phyloP scores from a whole-genome alignment of 2,888 invertebrate species.

The Barypeithes pellucidus region DNA sequence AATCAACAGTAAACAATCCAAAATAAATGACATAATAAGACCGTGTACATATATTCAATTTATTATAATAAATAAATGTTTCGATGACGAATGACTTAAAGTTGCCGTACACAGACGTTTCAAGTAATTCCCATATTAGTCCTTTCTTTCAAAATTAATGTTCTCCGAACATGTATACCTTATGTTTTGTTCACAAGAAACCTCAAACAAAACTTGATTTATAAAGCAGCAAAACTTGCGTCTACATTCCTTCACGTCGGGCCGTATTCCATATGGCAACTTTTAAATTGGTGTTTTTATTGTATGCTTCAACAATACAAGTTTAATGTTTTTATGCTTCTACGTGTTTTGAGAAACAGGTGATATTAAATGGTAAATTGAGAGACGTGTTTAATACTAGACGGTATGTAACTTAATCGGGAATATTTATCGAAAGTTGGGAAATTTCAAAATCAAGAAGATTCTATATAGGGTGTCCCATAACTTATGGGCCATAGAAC shows the following conservation, averaged over 20 bases:
- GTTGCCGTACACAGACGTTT: no score
- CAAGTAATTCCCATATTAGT: background rate
- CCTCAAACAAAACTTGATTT: slow-evolving; percentile 27
- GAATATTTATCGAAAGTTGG: no score
- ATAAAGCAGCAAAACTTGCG: slow-evolving; percentile 32
- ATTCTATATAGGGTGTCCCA: no score
- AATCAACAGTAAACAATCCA: no score
- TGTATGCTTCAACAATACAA: slow-evolving; percentile 31
- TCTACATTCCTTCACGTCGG: slow-evolving; percentile 43
- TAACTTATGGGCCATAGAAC: no score
- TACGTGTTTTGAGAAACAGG: background rate
- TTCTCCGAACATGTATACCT: background rate
- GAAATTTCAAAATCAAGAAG: no score
- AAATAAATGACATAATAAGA: no score
- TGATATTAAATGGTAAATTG: background rate
- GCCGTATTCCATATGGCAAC: slow-evolving; percentile 37
- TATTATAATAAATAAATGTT: no score
- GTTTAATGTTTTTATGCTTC: slow-evolving; percentile 22
- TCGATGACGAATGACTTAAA: no score
- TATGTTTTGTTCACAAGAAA: slow-evolving; percentile 21
- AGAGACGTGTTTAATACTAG: no score
- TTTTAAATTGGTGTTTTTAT: slow-evolving; percentile 42
- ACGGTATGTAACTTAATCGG: no score
- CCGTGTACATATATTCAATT: no score
- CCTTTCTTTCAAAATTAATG: background rate